Evolutionary conservation across 1,140 invertebrate genomes (phyloP), one percentile per base, ranked within the genome.

Genomic region (Drosophila parvula): DNA sequence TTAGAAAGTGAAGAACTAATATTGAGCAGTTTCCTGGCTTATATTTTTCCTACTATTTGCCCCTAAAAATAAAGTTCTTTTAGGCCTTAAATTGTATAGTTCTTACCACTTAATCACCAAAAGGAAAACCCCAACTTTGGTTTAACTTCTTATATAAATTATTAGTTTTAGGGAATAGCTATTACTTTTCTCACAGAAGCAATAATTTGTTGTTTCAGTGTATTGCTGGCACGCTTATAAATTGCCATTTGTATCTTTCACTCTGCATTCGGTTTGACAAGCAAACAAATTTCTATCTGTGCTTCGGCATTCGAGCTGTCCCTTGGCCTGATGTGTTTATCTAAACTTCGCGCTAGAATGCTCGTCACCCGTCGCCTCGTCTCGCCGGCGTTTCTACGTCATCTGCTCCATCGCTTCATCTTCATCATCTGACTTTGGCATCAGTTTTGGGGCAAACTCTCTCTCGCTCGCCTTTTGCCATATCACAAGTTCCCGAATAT

Each of bases 261-360:
- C 45, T 75, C 55, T 40, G 56, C 62, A 48, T 71, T 62, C 51
- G 51, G 48, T 53, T 89, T 89, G 84, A 89, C 84, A 84, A 70
- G 60, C 84, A 51, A 58, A 89, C 80, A 89, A 89, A 89, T 89
- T 89, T 88, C 60, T 86, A 77, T 74, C 44, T 67, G 14, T 65
- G 61, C 58, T 22, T 50, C 27, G 67, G 57, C 76, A 74, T 63
- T 70, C 51, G 36, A 62, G 61, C 70, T 73, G 63, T 75, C 67
- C 67, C 58, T 48, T 58, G 51, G 50, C 30, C 22, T 83, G 73
- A 68, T 65, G 79, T 69, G 75, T 89, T 89, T 89, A 89, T 89
- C 84, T 89, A 75, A 71, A 78, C 69, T 89, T 89, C 67, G 84
- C 84, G 84, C 81, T 89, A 89, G 84, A 88, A 81, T 88, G 84